Base-by-base conservation (phyloP, 2,888 invertebrate genomes). In the Hetaerina titia region DNA sequence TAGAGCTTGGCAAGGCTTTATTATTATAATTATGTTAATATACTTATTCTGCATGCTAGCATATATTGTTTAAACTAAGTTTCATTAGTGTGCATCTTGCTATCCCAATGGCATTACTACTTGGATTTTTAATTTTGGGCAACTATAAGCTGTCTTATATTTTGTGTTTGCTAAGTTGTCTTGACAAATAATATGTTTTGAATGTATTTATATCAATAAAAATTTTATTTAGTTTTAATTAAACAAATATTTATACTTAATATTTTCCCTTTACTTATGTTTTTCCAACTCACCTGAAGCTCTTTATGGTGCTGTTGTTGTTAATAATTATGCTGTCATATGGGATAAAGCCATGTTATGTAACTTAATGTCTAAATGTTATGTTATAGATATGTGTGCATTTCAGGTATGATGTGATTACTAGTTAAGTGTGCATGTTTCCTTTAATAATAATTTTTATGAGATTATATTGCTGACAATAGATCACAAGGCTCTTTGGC, bases 401-500 rank as follows among this genome's bases (percentile, higher is more conserved):
- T 63, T 74, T 56, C 56, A 94, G 87, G 45, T 87, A 58, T 60
- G 56, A 58, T 88, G n/a, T 63, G 22, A 88, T 94, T 60, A 2
- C n/a, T 63, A 69, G n/a, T 94, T 94, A 87, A 63, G 74, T 94
- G 57, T 25, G 25, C 60, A 56, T 88, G 25, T 87, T 69, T 25
- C 60, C 87, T 60, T 31, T 94, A 31, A 94, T 56, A 92, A 63
- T 92, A 88, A 88, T 81, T 57, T 94, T 94, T 22, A 88, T 94
- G 58, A 94, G 63, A 94, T 64, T 88, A 60, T 88, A 92, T 92
- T 92, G 92, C 92, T 74, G 95, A 95, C 95, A 94, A 96, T 96
- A 98, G 98, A 97, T 98, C 98, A 95, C 99, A 99, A 98, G 98
- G 98, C 96, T 99, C 99, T 96, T 98, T 99, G 97, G 98, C 98